Evolutionary conservation across 1,140 invertebrate species (phyloP), one percentile per base, ranked within the genome.

Genomic region (Drosophila pachea): DNA sequence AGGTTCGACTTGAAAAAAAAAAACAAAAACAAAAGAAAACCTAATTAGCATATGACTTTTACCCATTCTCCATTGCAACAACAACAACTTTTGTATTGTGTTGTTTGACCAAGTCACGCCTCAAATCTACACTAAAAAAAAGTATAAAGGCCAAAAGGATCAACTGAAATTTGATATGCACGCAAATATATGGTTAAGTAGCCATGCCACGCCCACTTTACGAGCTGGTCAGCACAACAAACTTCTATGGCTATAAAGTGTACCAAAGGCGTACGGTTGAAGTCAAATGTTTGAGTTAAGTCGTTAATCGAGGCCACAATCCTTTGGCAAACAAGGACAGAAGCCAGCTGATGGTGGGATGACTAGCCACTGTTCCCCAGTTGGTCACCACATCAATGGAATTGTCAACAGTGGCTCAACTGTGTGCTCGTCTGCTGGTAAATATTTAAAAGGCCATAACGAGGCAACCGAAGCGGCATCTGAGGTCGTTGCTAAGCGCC

Each of bases 371-470:
- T 0, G 42, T 7, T 4, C 42, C 5, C 42, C 12, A 5, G n/a
- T n/a, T 35, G 56, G 42, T 63, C 8, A n/a, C 40, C 38, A 31
- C 54, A 45, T 56, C 40, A 16, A 69, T 65, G 60, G 49, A 74
- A 74, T 48, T 62, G 65, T 78, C 75, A 69, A 68, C 74, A 68
- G 12, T 31, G 38, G 14, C 8, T 9, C 9, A 47, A n/a, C 29
- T 32, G 48, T 5, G 16, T 29, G 38, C 42, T 49, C 43, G 33
- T 16, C 49, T 56, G 54, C 52, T 84, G 66, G 29, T 86, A 79
- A 84, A 84, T 86, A 84, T 84, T 84, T 84, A 76, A 86, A 84
- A 74, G 63, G 64, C 65, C 68, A 68, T 60, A 22, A 22, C 16
- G 53, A 74, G 69, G 36, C 38, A n/a, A 50, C 45, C 4, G 43